Evolutionary conservation across 1,140 invertebrate genomes (phyloP).

Genomic region (Coenobita brevimanus): DNA sequence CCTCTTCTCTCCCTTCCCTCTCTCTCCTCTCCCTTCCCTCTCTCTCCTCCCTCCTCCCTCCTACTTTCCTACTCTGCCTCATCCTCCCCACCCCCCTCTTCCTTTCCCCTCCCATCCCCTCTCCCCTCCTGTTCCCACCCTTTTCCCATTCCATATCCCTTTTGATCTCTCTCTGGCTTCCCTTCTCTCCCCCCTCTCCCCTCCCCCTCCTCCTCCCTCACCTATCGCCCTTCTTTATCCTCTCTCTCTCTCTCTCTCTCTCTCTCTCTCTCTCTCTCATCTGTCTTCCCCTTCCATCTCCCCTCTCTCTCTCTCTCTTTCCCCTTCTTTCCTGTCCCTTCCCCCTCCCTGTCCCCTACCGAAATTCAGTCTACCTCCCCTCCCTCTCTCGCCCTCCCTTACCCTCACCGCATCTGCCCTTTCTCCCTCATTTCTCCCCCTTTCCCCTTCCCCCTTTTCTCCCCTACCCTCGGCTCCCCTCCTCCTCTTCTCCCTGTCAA

Average conservation of each 20-base stretch:
- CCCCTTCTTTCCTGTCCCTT: no score
- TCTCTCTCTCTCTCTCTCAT: neutral
- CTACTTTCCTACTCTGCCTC: neutral
- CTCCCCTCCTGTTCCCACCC: neutral
- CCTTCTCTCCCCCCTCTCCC: constrained; percentile 17
- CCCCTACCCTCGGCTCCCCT: no score
- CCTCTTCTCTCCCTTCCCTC: neutral
- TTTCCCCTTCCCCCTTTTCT: no score
- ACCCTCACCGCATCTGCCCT: no score
- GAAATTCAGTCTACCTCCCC: no score
- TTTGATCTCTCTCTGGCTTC: neutral
- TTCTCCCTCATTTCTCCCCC: no score
- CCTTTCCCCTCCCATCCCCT: neutral
- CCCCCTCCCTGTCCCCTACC: no score
- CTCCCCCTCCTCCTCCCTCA: neutral
- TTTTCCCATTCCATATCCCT: neutral
- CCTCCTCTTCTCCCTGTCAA: no score
- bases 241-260: constrained; percentile 8
- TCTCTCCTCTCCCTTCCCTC: neutral
- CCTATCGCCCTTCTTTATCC: constrained; percentile 8
- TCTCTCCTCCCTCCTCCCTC: neutral
- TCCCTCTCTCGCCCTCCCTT: no score
- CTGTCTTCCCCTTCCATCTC: no score
- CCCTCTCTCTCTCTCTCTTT: no score
- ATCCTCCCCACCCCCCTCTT: neutral